These are phyloP conservation scores for Polydrusus tereticollis DNA, from an alignment of 2,888 invertebrate genomes.

Conservation along the genomic window DNA sequence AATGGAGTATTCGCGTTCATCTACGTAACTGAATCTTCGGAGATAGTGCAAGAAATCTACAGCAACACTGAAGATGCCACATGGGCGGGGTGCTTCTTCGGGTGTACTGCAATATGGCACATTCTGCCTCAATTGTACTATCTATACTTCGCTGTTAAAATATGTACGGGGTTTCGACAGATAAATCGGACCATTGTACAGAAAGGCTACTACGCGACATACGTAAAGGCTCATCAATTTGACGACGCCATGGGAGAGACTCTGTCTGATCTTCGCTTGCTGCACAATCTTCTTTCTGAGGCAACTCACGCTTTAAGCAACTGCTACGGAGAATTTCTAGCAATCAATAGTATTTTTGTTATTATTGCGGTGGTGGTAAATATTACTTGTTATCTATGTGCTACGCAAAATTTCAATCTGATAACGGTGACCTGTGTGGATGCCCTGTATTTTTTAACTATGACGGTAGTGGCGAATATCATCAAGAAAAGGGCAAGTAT, in stretches of 20 bases:
- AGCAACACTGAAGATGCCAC: not conserved
- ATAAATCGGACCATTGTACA: constrained; percentile 47
- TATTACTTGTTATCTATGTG: constrained; percentile 46
- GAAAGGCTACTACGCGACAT: constrained; percentile 31
- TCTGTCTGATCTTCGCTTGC: constrained; percentile 48
- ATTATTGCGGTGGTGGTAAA: constrained; percentile 53
- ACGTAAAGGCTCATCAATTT: not conserved
- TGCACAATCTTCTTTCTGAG: constrained; percentile 52
- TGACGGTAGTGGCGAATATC: not conserved
- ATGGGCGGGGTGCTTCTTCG: constrained; percentile 44
- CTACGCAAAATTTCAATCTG: constrained; percentile 38
- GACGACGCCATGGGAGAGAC: constrained; percentile 19
- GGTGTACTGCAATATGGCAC: constrained; percentile 49
- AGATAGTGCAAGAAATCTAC: constrained; percentile 1
- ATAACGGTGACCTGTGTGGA: constrained; percentile 43
- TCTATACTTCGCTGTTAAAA: constrained; percentile 49
- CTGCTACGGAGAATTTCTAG: constrained; percentile 53
- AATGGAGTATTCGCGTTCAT: not conserved
- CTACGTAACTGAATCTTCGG: constrained; percentile 6
- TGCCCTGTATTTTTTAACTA: not conserved
- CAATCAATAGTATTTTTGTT: constrained; percentile 52
- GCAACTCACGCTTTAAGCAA: constrained; percentile 49
- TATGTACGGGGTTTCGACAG: constrained; percentile 46
- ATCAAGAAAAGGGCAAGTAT: constrained; percentile 35
- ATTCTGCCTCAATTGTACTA: constrained; percentile 49